Evolutionary conservation across 2,888 invertebrate species (phyloP), one percentile per base, ranked within the genome.

Genomic region (Pheosia tremula): DNA sequence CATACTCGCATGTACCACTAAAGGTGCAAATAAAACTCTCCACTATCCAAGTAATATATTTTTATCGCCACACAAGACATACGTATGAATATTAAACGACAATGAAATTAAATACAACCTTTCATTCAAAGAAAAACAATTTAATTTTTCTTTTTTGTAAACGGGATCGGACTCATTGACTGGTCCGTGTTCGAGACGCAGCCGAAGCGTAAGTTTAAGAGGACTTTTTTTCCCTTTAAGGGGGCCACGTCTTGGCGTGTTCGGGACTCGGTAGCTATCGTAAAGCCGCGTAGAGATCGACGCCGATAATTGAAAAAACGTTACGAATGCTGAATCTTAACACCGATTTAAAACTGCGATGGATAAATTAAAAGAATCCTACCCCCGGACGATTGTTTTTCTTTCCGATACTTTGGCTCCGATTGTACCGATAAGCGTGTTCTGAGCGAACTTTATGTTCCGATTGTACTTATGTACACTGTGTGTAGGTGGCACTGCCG

Each of bases 301-400:
- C 82, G 75, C 87, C 78, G 91, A 91, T 91, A 91, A 91, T 89
- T 89, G 87, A 89, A 89, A 87, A 87, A 90, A 88, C 85, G 84
- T 87, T 87, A 85, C 89, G 88, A 89, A 86, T 83, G 83, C 82
- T 87, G 90, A 89, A 89, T 90, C 88, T 88, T 89, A 92, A 91
- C 91, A 90, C 87, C 88, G 90, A 89, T 91, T 91, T 90, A 89
- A 91, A 91, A 89, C 87, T 85, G 85, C 85, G 84, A 87, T 83
- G 88, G 89, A 89, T 91, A 91, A 91, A 91, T 92, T 91, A 92
- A 92, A 91, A 87, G 90, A 89, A 88, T 87, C 78, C 86, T 80
- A 82, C 77, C 81, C 79, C 74, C 67, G 77, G 77, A 70, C 83
- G 83, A 88, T 90, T 90, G 88, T 90, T 89, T 89, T 86, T 86